Evolutionary conservation across 2,888 invertebrate species (phyloP).

Genomic region (Eristalis intricaria): DNA sequence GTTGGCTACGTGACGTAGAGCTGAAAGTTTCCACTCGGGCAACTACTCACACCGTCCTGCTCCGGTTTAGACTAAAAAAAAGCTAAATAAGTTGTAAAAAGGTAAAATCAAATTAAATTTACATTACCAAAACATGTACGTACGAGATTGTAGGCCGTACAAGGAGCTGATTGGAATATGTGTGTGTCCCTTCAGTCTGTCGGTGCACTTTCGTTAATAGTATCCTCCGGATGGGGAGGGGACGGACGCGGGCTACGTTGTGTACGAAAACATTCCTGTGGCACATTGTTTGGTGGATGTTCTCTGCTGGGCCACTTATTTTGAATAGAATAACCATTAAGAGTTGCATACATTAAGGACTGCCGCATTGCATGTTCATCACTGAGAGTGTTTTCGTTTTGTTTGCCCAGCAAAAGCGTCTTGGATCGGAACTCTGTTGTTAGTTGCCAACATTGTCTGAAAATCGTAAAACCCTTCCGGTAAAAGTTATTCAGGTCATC

Average conservation of each 20-base stretch:
- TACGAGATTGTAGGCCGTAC: neutral
- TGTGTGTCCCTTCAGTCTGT: neutral
- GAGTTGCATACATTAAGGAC: neutral
- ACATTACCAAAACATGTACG: neutral
- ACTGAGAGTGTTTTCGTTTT: neutral
- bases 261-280: neutral
- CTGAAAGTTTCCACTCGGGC: conserved; percentile 18
- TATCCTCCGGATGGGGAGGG: neutral
- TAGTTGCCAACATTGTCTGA: neutral
- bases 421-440: neutral
- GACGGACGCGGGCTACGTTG: neutral
- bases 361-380: neutral
- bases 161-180: neutral
- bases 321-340: conserved; percentile 30
- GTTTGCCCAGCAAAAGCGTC: neutral
- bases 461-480: conserved; percentile 1
- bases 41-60: neutral
- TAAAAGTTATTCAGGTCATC: neutral
- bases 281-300: conserved; percentile 22
- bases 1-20: conserved; percentile 39
- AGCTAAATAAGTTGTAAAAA: neutral
- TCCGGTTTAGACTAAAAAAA: neutral
- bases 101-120: neutral
- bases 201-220: neutral
- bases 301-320: conserved; percentile 28